A percentile compares a stretch with the other conserved stretches of the same genome.
These are phyloP conservation scores for Myotis yumanensis DNA, from an alignment of 2,113 vertebrate species.

Conservation along the genomic window DNA sequence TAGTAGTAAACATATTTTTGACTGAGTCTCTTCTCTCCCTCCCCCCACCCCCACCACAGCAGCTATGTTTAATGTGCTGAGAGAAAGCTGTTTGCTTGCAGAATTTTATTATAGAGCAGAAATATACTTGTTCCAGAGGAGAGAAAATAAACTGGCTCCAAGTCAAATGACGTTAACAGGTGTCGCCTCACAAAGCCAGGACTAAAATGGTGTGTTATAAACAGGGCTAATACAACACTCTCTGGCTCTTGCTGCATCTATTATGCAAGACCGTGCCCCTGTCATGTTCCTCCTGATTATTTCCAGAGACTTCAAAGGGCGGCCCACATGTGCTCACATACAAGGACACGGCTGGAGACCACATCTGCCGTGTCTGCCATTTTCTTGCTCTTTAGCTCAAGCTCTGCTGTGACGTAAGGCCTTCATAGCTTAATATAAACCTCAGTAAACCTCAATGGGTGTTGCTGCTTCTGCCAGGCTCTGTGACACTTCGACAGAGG, in stretches of 20 bases:
- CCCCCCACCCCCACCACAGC: not conserved
- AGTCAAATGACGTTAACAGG: slow-evolving; percentile 61
- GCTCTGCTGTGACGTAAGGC: not conserved
- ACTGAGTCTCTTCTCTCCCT: not conserved
- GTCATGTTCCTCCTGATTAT: not conserved
- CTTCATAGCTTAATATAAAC: not conserved
- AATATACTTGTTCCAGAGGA: slow-evolving; percentile 59
- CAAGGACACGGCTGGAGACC: not conserved
- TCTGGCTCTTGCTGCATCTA: not conserved
- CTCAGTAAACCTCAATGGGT: not conserved
- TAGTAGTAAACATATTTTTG: slow-evolving; percentile 70
- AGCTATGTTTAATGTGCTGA: slow-evolving; percentile 50
- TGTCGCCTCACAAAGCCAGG: slow-evolving; percentile 26
- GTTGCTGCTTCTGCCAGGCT: not conserved
- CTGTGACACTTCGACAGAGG: not conserved
- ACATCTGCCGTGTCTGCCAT: not conserved
- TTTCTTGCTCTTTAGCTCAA: not conserved
- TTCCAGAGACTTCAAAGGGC: not conserved
- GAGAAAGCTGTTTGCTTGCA: slow-evolving; percentile 63
- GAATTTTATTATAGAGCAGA: slow-evolving; percentile 69
- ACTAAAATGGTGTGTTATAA: slow-evolving; percentile 49
- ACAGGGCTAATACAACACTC: slow-evolving; percentile 6
- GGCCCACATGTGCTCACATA: not conserved
- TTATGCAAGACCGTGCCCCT: not conserved
- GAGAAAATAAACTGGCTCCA: slow-evolving; percentile 59